Conservation (phyloP, 2,888 invertebrate genomes). For the Podabrus alpinus region DNA sequence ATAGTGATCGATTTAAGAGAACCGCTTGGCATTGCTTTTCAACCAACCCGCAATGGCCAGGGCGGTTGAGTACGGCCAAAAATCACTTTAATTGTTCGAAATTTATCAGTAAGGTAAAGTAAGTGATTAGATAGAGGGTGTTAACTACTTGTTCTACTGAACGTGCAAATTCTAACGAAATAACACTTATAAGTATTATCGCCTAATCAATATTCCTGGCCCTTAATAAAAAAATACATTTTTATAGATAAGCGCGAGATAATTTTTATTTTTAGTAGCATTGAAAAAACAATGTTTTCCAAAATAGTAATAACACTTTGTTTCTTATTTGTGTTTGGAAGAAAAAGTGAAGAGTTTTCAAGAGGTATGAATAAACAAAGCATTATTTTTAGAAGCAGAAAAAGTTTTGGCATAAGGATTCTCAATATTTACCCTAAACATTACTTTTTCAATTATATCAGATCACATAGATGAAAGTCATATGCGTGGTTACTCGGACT, state of each 20-base stretch:
- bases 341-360: not conserved
- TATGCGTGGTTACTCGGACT: not conserved
- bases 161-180: no score
- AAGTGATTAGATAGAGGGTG: no score
- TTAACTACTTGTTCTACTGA: no score
- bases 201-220: not conserved
- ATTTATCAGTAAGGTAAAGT: no score
- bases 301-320: not conserved
- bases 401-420: not conserved
- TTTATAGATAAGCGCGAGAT: not conserved
- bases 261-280: not conserved
- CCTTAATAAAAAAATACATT: not conserved
- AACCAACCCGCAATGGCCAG: no score
- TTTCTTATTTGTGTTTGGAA: not conserved
- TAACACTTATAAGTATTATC: no score
- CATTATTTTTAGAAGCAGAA: not conserved
- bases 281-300: not conserved
- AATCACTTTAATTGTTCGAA: no score
- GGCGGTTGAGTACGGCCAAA: no score
- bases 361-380: not conserved
- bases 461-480: not conserved
- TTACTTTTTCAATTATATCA: not conserved
- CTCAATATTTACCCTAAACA: not conserved
- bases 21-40: no score
- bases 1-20: no score